A percentile compares a stretch with the other conserved stretches of the same genome.
phyloP scores from a whole-genome alignment of 2,797 vertebrate species.

The Gymnodraco acuticeps region DNA sequence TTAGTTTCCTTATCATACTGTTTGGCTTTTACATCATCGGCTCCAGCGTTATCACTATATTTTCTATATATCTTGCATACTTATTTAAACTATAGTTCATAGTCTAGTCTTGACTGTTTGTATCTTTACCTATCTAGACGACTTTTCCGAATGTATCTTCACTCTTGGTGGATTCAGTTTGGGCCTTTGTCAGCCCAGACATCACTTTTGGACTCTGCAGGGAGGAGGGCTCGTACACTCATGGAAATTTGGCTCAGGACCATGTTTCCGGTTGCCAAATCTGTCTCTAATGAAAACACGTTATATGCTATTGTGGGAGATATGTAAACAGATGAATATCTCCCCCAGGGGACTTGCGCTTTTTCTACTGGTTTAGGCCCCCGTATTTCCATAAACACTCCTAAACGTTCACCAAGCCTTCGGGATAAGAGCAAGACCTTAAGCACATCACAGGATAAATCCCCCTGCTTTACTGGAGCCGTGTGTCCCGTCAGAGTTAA shows the following conservation, averaged over 20 bases:
- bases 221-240: conserved; percentile 55
- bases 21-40: neutral
- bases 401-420: conserved; percentile 60
- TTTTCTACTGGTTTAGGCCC: conserved; percentile 60
- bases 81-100: neutral
- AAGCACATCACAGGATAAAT: conserved; percentile 64
- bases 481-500: conserved; percentile 19
- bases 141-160: too few species aligned
- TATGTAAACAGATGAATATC: conserved; percentile 85
- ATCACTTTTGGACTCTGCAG: conserved; percentile 38
- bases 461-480: conserved; percentile 30
- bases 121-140: neutral
- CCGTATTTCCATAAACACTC: conserved; percentile 69
- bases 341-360: conserved; percentile 44
- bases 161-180: conserved; percentile 16
- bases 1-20: conserved; percentile 12
- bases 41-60: neutral
- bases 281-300: conserved; percentile 72
- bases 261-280: conserved; percentile 80
- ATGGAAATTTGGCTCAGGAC: conserved; percentile 85
- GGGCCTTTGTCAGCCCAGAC: conserved; percentile 22
- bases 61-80: neutral
- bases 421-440: conserved; percentile 60
- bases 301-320: conserved; percentile 78
- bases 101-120: neutral